Evolutionary conservation across 1,140 invertebrate genomes (phyloP), one percentile per base, ranked within the genome.

Genomic region (Megathymus violae): DNA sequence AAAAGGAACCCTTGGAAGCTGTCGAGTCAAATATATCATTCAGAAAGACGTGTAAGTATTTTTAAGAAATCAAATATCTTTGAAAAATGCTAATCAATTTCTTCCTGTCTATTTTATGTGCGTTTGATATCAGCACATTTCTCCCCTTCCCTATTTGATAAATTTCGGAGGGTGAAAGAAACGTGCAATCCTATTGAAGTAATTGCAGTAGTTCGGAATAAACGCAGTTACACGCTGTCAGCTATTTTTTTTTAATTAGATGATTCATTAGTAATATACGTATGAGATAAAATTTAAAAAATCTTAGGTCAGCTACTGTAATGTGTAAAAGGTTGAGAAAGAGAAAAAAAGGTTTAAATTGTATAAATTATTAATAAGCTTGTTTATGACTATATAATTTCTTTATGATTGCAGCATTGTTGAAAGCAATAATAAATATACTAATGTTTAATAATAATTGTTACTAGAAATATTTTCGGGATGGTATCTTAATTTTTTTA

Each of bases 41-140:
- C 27, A 7, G 9, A 31, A 9, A 31, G 27, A 4, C 27, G n/a
- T n/a, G 27, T 31, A 31, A 31, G 27, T 31, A 31, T 31, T 31
- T 31, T 41, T 17, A n/a, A 52, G 13, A 40, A 62, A 59, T 5
- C 16, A 16, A 25, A 48, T 62, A 19, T 50, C 38, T 50, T 52
- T 15, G 17, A 13, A 27, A 64, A 46, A 40, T 46, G 40, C 19
- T 48, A 48, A 14, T 59, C 34, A 22, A 46, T 59, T 64, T 51
- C 48, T 48, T 64, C 27, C 46, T 59, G 25, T 46, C 60, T 64
- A 67, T 63, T 76, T 73, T 73, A 68, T 60, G 56, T 60, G 56
- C 67, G 67, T 64, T 77, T 11, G 74, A 74, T 77, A 76, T 77
- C 76, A 79, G 80, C 80, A 81, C 67, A 80, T 73, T 82, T 73